These are phyloP conservation scores for Mus spicilegus DNA, from an alignment of 2,113 vertebrate genomes.

Conservation along the genomic window DNA sequence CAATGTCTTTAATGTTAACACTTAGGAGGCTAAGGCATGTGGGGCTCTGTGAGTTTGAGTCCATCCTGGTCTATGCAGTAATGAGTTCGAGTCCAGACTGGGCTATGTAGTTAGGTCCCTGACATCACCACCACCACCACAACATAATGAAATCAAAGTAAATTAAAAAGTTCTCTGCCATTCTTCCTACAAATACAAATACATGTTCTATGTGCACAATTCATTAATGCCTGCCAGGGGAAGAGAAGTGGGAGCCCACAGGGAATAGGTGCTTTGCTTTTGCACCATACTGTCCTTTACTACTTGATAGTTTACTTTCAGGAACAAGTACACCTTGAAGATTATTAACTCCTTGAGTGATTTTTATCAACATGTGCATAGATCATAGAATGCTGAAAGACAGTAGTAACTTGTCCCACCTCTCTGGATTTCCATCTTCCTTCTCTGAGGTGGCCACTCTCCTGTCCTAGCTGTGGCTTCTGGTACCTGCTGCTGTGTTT, in stretches of 20 bases:
- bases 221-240: not conserved
- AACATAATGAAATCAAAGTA: not conserved
- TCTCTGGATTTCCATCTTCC: not conserved
- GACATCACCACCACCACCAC: too few species aligned
- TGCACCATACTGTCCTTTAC: not conserved
- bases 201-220: not conserved
- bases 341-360: not conserved
- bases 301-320: not conserved
- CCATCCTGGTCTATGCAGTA: not conserved
- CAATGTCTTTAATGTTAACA: not conserved
- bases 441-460: not conserved
- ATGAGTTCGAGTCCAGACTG: not conserved
- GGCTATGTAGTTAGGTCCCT: not conserved
- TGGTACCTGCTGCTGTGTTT: constrained; percentile 6
- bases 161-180: not conserved
- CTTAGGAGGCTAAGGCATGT: not conserved
- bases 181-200: not conserved
- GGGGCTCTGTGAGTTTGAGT: not conserved
- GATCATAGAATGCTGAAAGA: not conserved
- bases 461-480: not conserved
- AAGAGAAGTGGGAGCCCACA: not conserved
- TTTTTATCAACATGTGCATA: not conserved
- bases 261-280: not conserved
- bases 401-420: not conserved
- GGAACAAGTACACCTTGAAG: constrained; percentile 22